Base-by-base conservation (phyloP, 2,797 vertebrate species). In the Leontopithecus rosalia region DNA sequence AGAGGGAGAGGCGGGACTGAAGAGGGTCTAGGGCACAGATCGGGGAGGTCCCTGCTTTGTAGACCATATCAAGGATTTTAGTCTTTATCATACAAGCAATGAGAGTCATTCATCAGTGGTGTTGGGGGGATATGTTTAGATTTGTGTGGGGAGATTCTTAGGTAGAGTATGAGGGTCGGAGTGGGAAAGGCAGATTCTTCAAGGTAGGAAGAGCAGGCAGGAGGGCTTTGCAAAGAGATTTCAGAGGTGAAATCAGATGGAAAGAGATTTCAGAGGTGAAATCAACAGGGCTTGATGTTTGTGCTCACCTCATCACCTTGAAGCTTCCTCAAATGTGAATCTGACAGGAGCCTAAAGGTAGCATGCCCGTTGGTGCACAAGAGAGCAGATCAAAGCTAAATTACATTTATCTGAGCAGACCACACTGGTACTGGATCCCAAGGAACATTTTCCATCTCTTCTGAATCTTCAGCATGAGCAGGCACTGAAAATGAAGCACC, bases 391-490 rank as follows among this genome's bases (percentile, higher is more conserved):
- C 90, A 88, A 72, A 55, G 39, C 79, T 48, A 64, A 88, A 76
- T 91, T 12, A 77, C 52, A 33, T 84, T 96, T 64, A 70, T 95
- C 55, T 73, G 83, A 95, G 64, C 77, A 79, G 80, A 67, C 11
- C 58, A 82, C 88, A 4, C 52, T 6, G 20, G 80, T 36, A 14
- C 43, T 57, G 61, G 87, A 33, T 80, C 90, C 87, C 57, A 58
- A 79, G 90, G 67, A 93, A 52, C 13, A 52, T 86, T 93, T 96
- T 48, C 92, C 87, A 85, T 86, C 86, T 15, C 48, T 89, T 80
- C 57, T 33, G 73, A 58, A 5, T 96, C 94, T 94, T 95, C 91
- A 89, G 95, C 75, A 58, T 50, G 88, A 97, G 41, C 75, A 46
- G 75, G 90, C 95, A 55, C 97, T 89, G 96, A 84, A 87, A 82